Conservation (phyloP, 1,140 invertebrate genomes). For the Formica exsecta region DNA sequence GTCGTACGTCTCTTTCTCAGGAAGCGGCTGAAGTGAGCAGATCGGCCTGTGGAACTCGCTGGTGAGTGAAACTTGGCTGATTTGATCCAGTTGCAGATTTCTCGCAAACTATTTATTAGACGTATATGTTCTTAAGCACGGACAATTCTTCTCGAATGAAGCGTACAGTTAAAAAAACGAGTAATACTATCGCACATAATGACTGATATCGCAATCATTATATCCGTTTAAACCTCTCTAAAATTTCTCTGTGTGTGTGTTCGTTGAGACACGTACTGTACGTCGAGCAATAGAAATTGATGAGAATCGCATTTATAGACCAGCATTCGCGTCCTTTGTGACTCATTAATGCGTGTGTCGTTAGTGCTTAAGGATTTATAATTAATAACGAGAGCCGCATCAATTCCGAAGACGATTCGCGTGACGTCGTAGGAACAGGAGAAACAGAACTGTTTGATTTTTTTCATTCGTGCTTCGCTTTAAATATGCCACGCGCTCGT, state of each 20-base stretch:
- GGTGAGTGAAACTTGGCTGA: constrained; percentile 45
- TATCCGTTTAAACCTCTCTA: constrained; percentile 53
- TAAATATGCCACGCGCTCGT: constrained; percentile 29
- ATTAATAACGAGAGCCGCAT: constrained; percentile 11
- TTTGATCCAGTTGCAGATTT: constrained; percentile 55
- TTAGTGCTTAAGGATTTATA: constrained; percentile 41
- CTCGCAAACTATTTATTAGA: constrained; percentile 65
- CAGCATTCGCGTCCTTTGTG: constrained; percentile 9
- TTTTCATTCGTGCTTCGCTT: constrained; percentile 22
- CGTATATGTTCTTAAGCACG: constrained; percentile 65
- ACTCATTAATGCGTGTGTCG: constrained; percentile 9
- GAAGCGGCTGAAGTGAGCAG: neutral
- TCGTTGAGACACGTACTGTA: constrained; percentile 58
- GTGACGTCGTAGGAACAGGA: constrained; percentile 47
- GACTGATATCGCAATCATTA: constrained; percentile 62
- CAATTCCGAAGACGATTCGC: constrained; percentile 23
- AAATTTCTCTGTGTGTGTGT: constrained; percentile 42
- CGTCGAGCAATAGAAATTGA: constrained; percentile 31
- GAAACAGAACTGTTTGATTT: constrained; percentile 45
- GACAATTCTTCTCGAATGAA: constrained; percentile 59
- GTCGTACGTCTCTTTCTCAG: neutral
- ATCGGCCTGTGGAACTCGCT: neutral
- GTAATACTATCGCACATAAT: constrained; percentile 63
- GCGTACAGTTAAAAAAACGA: constrained; percentile 64
- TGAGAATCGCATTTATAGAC: constrained; percentile 41